Base-by-base conservation (phyloP, 2,797 vertebrate species). In the Onychomys leucogaster region DNA sequence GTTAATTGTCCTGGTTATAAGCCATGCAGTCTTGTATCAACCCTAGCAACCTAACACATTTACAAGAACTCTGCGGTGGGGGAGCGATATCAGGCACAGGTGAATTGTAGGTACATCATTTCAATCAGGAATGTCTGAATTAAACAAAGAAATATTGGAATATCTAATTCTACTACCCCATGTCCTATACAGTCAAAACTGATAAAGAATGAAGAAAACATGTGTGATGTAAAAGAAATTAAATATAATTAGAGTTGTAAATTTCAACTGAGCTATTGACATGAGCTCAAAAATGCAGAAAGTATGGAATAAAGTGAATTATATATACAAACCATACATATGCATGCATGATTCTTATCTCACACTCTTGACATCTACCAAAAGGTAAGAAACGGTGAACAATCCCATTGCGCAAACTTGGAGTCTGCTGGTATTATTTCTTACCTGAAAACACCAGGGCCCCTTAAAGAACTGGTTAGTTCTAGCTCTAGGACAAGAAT, bases 361-460 rank as follows among this genome's bases (percentile, higher is more conserved):
- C 21, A 25, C 23, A 90, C 46, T 57, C 11, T 13, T 71, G 69
- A 76, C 57, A 61, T 95, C 5, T 77, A 41, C 69, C 90, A 90
- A 96, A 43, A 3, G 16, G 27, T 52, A 91, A 49, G 46, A 94
- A 95, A 90, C n/a, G 57, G 9, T 32, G 29, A 92, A 37, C 81
- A 84, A 55, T 5, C 4, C 6, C 52, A 41, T 14, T 52, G 82
- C 17, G 13, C 29, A 76, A 59, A 49, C 8, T 32, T 32, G 1
- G 19, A 32, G 75, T 61, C 49, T 59, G 83, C 55, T 49, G 46
- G 76, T 71, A 75, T 46, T 29, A 65, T 37, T 80, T 89, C 75
- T 87, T 46, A 81, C 13, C 27, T 65, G 32, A 52, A 88, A 55
- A 71, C 93, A 73, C 17, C 25, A 71, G 21, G 5, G 25, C 4